Conservation (phyloP, 2,797 vertebrate species). For the Darevskia nairensis region DNA sequence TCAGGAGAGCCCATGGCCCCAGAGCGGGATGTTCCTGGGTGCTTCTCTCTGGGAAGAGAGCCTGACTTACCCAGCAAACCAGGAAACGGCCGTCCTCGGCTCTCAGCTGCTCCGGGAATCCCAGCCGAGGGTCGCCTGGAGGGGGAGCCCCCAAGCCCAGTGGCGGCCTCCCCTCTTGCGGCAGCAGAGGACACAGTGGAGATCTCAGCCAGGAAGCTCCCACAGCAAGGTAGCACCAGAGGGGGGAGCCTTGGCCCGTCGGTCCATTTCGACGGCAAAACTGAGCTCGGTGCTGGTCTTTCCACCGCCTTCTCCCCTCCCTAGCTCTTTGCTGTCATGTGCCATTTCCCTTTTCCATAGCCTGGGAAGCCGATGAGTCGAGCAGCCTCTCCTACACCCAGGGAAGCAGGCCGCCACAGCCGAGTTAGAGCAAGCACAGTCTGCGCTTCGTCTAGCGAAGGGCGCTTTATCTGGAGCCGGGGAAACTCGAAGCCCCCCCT, state of each 20-base stretch:
- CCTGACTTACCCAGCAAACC: accelerated
- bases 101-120: not conserved
- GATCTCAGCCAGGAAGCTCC: not conserved
- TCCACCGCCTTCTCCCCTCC: not conserved
- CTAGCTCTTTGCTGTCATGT: no score
- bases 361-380: accelerated
- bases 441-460: no score
- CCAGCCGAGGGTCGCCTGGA: not conserved
- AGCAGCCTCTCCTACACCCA: not conserved
- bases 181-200: not conserved
- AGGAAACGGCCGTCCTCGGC: accelerated
- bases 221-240: accelerated
- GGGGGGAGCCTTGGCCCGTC: not conserved
- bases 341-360: not conserved
- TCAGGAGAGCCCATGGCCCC: not conserved
- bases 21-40: accelerated
- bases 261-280: no score
- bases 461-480: not conserved
- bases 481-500: not conserved
- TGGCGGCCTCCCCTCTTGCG: accelerated
- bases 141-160: accelerated
- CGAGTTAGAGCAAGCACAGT: no score
- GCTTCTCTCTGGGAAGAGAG: not conserved
- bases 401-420: no score
- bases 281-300: not conserved